phyloP scores from a whole-genome alignment of 1,140 invertebrate species.

The Drosophila nannoptera region DNA sequence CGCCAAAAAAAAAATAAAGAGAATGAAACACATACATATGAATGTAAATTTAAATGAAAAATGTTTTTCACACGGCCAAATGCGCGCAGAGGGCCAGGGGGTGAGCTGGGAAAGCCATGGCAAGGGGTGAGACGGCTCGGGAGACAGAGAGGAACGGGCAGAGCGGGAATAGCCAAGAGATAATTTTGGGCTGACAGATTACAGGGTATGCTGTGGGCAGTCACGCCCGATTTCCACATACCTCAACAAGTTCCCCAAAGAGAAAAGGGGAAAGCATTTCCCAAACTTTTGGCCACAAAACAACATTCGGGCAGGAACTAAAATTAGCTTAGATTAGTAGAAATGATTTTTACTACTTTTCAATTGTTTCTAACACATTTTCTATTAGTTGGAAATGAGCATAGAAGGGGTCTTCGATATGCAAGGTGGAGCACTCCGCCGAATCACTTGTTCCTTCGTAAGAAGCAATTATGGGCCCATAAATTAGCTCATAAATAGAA shows the following conservation, averaged over 20 bases:
- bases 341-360: conserved; percentile 2
- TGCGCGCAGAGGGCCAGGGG: conserved; percentile 42
- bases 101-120: neutral
- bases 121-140: neutral
- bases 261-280: neutral
- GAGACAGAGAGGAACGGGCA: neutral
- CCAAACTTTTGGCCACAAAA: neutral
- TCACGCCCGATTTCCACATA: too few relatives aligned
- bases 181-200: too few relatives aligned
- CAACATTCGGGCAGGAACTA: too few relatives aligned
- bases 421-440: neutral
- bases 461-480: conserved; percentile 50
- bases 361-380: conserved; percentile 6
- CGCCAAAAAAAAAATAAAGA: conserved; percentile 67
- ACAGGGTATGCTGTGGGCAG: too few relatives aligned
- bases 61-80: conserved; percentile 53
- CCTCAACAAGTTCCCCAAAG: too few relatives aligned
- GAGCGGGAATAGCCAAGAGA: too few relatives aligned
- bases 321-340: neutral
- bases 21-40: conserved; percentile 42
- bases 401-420: too few relatives aligned
- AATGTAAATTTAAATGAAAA: conserved; percentile 31
- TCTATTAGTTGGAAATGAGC: too few relatives aligned
- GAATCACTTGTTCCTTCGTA: conserved; percentile 12
- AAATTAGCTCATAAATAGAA: conserved; percentile 60